phyloP scores from a whole-genome alignment of 2,797 vertebrate species.

The Hipposideros larvatus region DNA sequence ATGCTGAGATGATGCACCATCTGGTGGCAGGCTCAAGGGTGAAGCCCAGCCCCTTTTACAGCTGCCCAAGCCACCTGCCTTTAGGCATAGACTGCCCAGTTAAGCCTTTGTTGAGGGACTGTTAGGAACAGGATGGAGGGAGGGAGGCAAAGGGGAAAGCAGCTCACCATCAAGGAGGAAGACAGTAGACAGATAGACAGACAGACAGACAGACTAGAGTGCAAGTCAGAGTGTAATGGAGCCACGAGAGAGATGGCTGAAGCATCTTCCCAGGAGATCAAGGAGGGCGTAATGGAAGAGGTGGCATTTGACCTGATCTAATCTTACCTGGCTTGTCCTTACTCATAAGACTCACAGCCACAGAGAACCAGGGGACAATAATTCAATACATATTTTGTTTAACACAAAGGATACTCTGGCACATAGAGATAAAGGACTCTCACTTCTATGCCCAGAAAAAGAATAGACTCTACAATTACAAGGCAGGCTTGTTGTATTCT shows the following conservation, averaged over 20 bases:
- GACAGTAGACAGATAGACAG: not conserved
- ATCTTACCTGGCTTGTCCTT: not conserved
- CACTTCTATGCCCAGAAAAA: not conserved
- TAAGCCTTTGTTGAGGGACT: not conserved
- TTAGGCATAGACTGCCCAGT: not conserved
- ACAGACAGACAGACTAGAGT: not conserved
- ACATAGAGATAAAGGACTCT: not conserved
- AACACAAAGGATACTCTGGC: not conserved
- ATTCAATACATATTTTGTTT: conserved; percentile 14
- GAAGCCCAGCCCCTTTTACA: not conserved
- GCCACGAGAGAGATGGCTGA: not conserved
- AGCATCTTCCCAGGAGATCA: not conserved
- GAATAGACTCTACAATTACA: not conserved
- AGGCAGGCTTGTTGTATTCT: not conserved
- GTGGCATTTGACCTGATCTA: not conserved
- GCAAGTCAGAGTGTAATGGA: not conserved
- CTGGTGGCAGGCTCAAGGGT: not conserved
- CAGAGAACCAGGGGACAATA: not conserved
- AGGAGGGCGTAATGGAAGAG: not conserved
- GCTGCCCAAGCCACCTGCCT: not conserved
- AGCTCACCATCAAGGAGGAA: not conserved
- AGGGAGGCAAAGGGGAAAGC: not conserved
- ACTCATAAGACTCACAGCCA: not conserved
- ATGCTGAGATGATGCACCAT: not conserved
- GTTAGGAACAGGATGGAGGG: not conserved